Evolutionary conservation across 64 coral and sea anemone genomes (phyloP), one percentile per base, ranked within the genome.

Genomic region (Orbicella faveolata): DNA sequence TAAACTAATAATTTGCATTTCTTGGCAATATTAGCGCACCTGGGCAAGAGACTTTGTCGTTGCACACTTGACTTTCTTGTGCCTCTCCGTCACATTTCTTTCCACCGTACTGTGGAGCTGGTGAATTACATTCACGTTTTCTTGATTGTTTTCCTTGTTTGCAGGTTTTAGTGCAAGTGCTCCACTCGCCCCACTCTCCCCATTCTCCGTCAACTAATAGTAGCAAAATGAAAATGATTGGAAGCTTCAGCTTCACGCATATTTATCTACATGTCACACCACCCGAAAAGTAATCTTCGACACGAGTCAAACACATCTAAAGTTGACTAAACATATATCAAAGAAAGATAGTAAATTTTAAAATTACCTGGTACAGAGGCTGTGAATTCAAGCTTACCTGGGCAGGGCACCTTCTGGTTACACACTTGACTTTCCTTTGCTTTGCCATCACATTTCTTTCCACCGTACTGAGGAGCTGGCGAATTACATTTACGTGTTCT

Each of bases 41-140:
- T 73, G 73, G 87, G 36, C 94, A 95, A 0, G 79, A 57, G 63
- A 81, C 26, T 4, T 81, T 15, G 9, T 35, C 14, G 11, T 88
- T 80, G 75, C 92, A 94, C 36, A 64, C 55, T 23, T 37, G 59
- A 4, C 39, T 63, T 65, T 94, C 79, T 2, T 16, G 61, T 0
- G 61, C 30, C 13, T 23, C 20, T 17, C 92, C 92, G 34, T 61
- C 39, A 23, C 92, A 94, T 26, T 77, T 63, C 61, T 36, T 94
- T 15, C 92, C 92, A 4, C 92, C 92, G 59, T 90, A 85, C 73
- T 94, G 79, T 1, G 92, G 87, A 34, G n/a, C 21, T 34, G 92
- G 92, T 39, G 62, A 83, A 48, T 36, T 69, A 39, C 92, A 94
- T 66, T 23, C 82, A 36, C 92, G 78, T 52, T 74, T 72, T 80